A percentile compares a stretch with the other conserved stretches of the same genome.
These are phyloP conservation scores for Sphaerophoria rueppellii DNA, from an alignment of 2,888 invertebrate species.

Conservation along the genomic window DNA sequence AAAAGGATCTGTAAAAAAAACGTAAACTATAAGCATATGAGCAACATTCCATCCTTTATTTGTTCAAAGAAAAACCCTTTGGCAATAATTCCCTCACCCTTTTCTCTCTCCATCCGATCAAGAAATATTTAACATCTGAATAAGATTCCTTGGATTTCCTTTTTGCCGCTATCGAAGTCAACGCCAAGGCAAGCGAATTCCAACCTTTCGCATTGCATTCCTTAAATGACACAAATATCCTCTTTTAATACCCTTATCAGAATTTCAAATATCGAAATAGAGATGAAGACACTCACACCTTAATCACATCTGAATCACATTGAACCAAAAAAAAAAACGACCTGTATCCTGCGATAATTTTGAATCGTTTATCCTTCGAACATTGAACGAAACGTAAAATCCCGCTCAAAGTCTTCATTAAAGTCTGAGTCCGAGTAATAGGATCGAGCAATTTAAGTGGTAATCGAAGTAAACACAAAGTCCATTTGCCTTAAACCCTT, in stretches of 20 bases:
- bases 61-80: no score
- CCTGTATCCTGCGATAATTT: constrained; percentile 26
- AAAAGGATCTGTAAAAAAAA: no score
- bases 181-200: constrained; percentile 9
- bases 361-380: constrained; percentile 35
- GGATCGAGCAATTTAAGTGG: constrained; percentile 35
- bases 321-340: neutral
- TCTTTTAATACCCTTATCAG: constrained; percentile 66
- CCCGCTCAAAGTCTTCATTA: constrained; percentile 21
- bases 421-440: constrained; percentile 24
- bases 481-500: constrained; percentile 24
- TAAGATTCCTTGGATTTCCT: constrained; percentile 61
- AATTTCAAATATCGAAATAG: constrained; percentile 63
- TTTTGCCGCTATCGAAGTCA: constrained; percentile 15
- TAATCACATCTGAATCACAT: neutral
- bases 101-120: neutral
- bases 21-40: no score
- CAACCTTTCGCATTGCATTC: constrained; percentile 45
- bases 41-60: no score
- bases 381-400: neutral
- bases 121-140: constrained; percentile 50
- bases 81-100: neutral
- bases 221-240: constrained; percentile 58
- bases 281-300: constrained; percentile 21
- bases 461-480: constrained; percentile 36